Percentiles rank a stretch among this genome's conserved stretches.
phyloP scores from a whole-genome alignment of 1,140 invertebrate genomes.

The Gonatopus flavifemur region DNA sequence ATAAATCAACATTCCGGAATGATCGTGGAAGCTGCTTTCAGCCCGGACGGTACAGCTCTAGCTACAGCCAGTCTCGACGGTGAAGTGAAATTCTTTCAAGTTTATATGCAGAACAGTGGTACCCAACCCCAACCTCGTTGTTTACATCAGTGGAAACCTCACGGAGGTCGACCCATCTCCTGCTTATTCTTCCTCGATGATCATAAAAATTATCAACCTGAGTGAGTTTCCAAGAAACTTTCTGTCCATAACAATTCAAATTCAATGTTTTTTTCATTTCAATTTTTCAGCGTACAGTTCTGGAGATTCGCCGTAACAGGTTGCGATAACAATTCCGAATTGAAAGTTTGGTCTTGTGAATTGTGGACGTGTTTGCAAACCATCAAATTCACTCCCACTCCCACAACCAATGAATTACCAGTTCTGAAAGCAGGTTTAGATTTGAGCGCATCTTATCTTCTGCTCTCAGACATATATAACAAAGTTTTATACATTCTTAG shows the following conservation, averaged over 20 bases:
- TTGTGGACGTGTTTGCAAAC: constrained; percentile 91
- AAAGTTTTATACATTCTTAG: constrained; percentile 78
- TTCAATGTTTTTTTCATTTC: constrained; percentile 2
- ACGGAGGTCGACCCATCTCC: constrained; percentile 80
- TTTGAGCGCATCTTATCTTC: constrained; percentile 76
- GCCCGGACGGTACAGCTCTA: constrained; percentile 89
- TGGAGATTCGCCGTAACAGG: constrained; percentile 95
- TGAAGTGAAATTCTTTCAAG: constrained; percentile 89
- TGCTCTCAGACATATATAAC: constrained; percentile 82
- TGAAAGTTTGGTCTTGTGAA: constrained; percentile 94
- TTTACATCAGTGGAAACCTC: constrained; percentile 89
- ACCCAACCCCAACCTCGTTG: constrained; percentile 65
- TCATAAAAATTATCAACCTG: constrained; percentile 76
- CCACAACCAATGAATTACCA: constrained; percentile 47
- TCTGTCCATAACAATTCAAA: neutral
- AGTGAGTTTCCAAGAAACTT: constrained; percentile 66
- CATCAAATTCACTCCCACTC: constrained; percentile 66
- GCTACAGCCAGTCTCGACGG: constrained; percentile 87
- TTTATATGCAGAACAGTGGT: constrained; percentile 45
- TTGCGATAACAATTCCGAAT: constrained; percentile 82
- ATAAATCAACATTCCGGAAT: constrained; percentile 69
- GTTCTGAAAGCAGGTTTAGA: constrained; percentile 79
- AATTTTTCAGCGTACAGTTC: constrained; percentile 71
- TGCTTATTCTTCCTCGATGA: constrained; percentile 92
- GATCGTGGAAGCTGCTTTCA: constrained; percentile 87